Conservation (phyloP, 2,888 invertebrate genomes). For the Galerucella calmariensis region DNA sequence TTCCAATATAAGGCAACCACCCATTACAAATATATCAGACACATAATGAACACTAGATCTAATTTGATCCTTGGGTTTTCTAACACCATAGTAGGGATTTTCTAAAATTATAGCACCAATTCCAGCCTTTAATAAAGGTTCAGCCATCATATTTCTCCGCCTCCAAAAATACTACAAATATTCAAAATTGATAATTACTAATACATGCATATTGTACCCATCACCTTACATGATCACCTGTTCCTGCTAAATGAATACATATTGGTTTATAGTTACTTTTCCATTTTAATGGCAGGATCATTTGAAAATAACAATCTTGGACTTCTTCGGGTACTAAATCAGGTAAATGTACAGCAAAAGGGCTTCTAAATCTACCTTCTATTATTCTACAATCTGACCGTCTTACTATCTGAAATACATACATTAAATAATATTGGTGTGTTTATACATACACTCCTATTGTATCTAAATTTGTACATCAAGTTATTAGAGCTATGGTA, state of each 20-base stretch:
- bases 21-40: constrained; percentile 99
- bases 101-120: constrained; percentile 95
- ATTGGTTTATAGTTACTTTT: constrained; percentile 78
- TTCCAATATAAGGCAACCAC: constrained; percentile 94
- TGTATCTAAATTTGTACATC: too few species aligned
- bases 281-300: constrained; percentile 87
- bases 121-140: constrained; percentile 89
- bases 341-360: constrained; percentile 84
- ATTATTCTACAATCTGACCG: constrained; percentile 78
- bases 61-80: constrained; percentile 88
- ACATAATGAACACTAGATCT: constrained; percentile 94
- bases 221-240: constrained; percentile 91
- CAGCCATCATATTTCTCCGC: constrained; percentile 88
- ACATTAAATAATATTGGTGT: constrained; percentile 30
- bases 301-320: constrained; percentile 85
- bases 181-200: constrained; percentile 33
- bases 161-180: constrained; percentile 86
- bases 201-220: constrained; percentile 20
- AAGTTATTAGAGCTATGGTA: too few species aligned
- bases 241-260: constrained; percentile 95
- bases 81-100: constrained; percentile 93
- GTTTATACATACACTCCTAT: neutral
- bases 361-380: constrained; percentile 90
- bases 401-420: constrained; percentile 74
- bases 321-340: constrained; percentile 88